These are phyloP conservation scores for Erpobdella octoculata DNA, from an alignment of 2,888 invertebrate genomes.

Conservation along the genomic window DNA sequence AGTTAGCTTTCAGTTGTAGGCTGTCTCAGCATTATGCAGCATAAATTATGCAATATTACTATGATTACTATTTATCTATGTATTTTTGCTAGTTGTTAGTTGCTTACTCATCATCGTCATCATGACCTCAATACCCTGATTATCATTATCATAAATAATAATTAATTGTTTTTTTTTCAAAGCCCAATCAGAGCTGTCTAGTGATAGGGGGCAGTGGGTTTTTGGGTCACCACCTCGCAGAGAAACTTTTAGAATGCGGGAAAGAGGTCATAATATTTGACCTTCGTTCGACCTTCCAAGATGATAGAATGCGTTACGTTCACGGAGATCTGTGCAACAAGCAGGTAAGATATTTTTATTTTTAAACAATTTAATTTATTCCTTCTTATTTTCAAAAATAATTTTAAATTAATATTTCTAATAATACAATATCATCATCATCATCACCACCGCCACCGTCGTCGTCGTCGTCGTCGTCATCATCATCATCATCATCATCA, in stretches of 20 bases:
- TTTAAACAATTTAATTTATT: neutral
- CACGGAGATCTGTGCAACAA: slow-evolving; percentile 44
- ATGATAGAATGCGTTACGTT: slow-evolving; percentile 40
- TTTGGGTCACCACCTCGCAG: slow-evolving; percentile 44
- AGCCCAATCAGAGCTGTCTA: slow-evolving; percentile 38
- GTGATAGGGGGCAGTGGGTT: slow-evolving; percentile 47
- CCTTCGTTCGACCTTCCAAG: slow-evolving; percentile 41
- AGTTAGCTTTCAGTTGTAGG: too few species aligned
- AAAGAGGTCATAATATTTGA: slow-evolving; percentile 43
- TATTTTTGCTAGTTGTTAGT: too few species aligned
- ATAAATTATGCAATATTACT: too few species aligned
- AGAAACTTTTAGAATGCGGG: slow-evolving; percentile 40
- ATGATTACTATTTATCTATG: too few species aligned
- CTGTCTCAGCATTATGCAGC: too few species aligned
- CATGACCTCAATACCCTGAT: too few species aligned
- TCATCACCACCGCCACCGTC: slow-evolving; percentile 12
- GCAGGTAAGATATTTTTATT: slow-evolving; percentile 37
- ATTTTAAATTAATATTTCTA: neutral
- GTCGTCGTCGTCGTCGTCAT: slow-evolving; percentile 18
- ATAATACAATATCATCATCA: slow-evolving; percentile 19
- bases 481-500: slow-evolving; percentile 15
- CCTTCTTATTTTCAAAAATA: neutral
- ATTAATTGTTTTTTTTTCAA: too few species aligned
- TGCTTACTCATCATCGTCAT: too few species aligned
- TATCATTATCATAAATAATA: too few species aligned